Base-by-base conservation (phyloP, 2,113 vertebrate genomes). In the Nematolebias whitei region DNA sequence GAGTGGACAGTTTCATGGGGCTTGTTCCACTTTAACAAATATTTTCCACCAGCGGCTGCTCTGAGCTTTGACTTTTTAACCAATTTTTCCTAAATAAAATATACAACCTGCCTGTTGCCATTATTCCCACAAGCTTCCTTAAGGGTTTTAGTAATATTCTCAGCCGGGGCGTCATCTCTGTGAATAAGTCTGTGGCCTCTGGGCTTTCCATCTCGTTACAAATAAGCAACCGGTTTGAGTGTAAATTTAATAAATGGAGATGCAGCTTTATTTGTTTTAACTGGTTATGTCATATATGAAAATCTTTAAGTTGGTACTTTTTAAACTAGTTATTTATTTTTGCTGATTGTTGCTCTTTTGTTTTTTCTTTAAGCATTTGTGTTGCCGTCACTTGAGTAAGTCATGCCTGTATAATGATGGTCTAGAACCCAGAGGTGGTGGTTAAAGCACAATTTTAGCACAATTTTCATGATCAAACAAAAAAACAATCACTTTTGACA, bases 61-160 rank as follows among this genome's bases (percentile, higher is more conserved):
- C 22, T 62, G 60, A 78, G 60, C 23, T 23, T 20, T 45, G 58
- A 63, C 74, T 53, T 60, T 41, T 49, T 52, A 76, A 76, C 62
- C 73, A 67, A 53, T 51, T 20, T 71, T 72, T 83, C 64, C 62
- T 41, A 74, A 69, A 77, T 76, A 52, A 80, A 76, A 67, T 76
- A 65, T 51, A 70, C 71, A 79, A 50, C 67, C 74, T 80, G 82
- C 69, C 86, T 76, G 68, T 71, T 51, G 74, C 74, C 74, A 79
- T 82, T 59, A 76, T 59, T 54, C 76, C 81, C 79, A 65, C 38
- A 45, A 76, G 72, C 65, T 72, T 76, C 77, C 86, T 80, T 53
- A 24, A 76, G 84, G 80, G 56, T 5, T 47, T 71, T 61, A 63
- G 58, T 57, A 65, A 79, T 77, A 62, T 63, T 67, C 62, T 63